phyloP scores from a whole-genome alignment of 2,888 invertebrate genomes.

The Tetanocera ferruginea region DNA sequence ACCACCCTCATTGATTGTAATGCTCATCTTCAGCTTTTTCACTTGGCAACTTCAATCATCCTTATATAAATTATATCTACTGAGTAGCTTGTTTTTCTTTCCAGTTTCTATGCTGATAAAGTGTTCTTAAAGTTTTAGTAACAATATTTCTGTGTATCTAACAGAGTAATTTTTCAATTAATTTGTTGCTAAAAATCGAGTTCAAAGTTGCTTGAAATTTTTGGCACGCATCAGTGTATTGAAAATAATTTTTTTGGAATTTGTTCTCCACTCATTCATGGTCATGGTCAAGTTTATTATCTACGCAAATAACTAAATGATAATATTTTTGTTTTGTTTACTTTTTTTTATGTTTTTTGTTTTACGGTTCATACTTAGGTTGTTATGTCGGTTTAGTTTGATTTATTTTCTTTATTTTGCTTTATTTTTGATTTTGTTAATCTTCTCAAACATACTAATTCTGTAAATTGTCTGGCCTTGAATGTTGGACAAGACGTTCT shows the following conservation, averaged over 20 bases:
- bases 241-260: neutral
- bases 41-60: too few species aligned
- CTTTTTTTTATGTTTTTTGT: neutral
- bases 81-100: too few species aligned
- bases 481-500: neutral
- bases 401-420: too few species aligned
- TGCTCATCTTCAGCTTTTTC: too few species aligned
- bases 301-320: neutral
- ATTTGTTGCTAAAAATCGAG: constrained; percentile 46
- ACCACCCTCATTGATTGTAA: too few species aligned
- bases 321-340: too few species aligned
- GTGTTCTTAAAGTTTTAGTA: too few species aligned
- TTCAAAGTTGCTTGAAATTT: neutral
- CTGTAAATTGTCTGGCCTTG: constrained; percentile 21
- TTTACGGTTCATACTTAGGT: neutral
- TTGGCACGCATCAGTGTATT: neutral
- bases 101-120: neutral
- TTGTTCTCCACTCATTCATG: neutral
- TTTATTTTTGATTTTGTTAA: too few species aligned
- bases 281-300: constrained; percentile 37
- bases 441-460: constrained; percentile 5
- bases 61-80: too few species aligned
- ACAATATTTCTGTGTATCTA: neutral
- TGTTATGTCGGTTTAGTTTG: too few species aligned
- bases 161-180: constrained; percentile 60